Base-by-base conservation (phyloP, 2,113 vertebrate species). In the Oreochromis niloticus region DNA sequence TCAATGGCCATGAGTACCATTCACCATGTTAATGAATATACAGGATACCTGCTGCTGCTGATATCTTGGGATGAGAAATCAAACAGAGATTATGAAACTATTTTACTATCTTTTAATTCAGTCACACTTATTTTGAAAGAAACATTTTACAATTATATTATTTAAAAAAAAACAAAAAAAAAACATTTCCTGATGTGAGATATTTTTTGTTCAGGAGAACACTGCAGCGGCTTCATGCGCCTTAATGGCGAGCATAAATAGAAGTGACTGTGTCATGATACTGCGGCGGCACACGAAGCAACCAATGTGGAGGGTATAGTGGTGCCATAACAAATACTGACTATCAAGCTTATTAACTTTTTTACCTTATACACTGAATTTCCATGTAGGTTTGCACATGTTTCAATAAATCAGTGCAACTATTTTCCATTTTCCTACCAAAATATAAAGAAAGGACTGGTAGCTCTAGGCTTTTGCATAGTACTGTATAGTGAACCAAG, bases 201-300 rank as follows among this genome's bases (percentile, higher is more conserved):
- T 61, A 17, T 32, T 10, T 61, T 32, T 61, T 61, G 27, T 61
- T 61, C 8, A 32, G 57, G 3, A 61, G 14, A 61, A 61, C 57
- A 61, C 1, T 32, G 57, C 27, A 61, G 14, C 27, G 0, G 3
- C 57, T 61, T 61, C 3, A 3, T 17, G 57, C 4, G 0, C 2
- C 27, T 59, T 59, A 59, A 59, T 17, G 2, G 12, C 4, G 22
- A 61, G 14, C 57, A 32, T 61, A 61, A 61, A 17, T 59, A 59
- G 57, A 59, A 32, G 56, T 0, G 27, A 59, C 27, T 9, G 57
- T 61, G 57, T 17, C 1, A 59, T 9, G 57, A 61, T 61, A 17
- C 57, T 61, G 57, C 3, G 3, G 27, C 8, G 8, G 57, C 17
- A 32, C 57, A 9, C 2, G 0, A 32, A 61, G 57, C 57, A 61